Base-by-base conservation (phyloP, 2,113 vertebrate species). In the Gambusia affinis region DNA sequence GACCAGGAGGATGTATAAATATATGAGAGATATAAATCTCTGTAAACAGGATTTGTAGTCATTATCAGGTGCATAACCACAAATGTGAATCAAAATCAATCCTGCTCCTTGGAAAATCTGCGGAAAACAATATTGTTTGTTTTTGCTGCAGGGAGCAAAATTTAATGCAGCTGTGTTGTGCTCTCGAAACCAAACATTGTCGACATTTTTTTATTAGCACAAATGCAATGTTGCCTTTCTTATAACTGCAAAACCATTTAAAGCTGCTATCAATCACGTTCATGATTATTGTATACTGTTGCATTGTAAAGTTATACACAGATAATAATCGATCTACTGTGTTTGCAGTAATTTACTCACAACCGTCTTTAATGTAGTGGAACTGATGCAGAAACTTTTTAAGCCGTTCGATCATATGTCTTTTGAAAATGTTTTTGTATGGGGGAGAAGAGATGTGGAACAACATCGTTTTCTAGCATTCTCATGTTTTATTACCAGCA, bases 1-100 rank as follows among this genome's bases (percentile, higher is more conserved):
- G 83, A 81, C 83, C 78, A 64, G 51, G 31, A 82, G 65, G 71
- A 84, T 72, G 79, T 60, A 37, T 81, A 39, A 79, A 83, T 44
- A 67, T 44, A 67, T 67, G 29, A 15, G n/a, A 67, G 12, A 44
- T 67, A 67, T 67, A 10, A 67, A 67, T 82, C 77, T 73, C 14
- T 64, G 78, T 74, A 39, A 85, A 67, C 69, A 64, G 65, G 51
- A 85, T 77, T 37, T 72, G 29, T 42, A 8, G n/a, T 72, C 37
- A 73, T 79, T 37, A 70, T 83, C 51, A 63, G 47, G 11, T 22
- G 47, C 17, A 14, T 28, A 73, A 66, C 2, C 11, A 2, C 11
- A 67, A 75, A 70, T 44, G 12, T 29, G 47, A 54, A 22, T 1
- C 69, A 42, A 78, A 70, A 68, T 75, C 3, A 54, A 60, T 12